These are phyloP conservation scores for Tubulanus polymorphus DNA, from an alignment of 2,888 invertebrate genomes.

Conservation along the genomic window DNA sequence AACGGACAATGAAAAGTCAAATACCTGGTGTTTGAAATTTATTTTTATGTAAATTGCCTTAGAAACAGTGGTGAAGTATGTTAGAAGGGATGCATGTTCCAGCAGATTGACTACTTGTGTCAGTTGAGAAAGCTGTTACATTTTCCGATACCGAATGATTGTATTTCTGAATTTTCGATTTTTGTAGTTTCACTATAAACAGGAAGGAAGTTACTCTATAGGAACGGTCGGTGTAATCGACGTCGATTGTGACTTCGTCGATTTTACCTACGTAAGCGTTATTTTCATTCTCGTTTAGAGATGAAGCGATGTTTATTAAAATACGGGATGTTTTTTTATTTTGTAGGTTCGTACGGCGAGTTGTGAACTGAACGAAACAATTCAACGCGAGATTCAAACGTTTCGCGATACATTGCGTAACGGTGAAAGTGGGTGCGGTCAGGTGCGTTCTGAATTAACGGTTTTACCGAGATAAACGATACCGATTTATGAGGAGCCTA, in stretches of 20 bases:
- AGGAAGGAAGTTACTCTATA: conserved; percentile 90
- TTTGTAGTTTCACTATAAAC: conserved; percentile 77
- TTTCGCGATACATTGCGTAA: conserved; percentile 54
- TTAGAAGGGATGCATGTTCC: neutral
- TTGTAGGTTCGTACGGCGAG: conserved; percentile 77
- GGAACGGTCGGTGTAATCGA: conserved; percentile 94
- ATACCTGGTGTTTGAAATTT: too few species aligned
- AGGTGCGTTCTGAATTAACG: too few species aligned
- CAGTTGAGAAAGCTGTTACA: too few species aligned
- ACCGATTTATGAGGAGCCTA: too few species aligned
- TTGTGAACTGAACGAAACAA: conserved; percentile 53
- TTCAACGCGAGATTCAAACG: conserved; percentile 67
- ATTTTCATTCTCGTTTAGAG: too few species aligned
- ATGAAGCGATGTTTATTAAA: too few species aligned
- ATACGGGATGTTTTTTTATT: too few species aligned
- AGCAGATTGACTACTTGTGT: neutral
- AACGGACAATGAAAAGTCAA: too few species aligned
- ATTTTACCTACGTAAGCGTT: conserved; percentile 88
- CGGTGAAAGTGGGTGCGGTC: conserved; percentile 46
- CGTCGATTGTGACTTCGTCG: conserved; percentile 96
- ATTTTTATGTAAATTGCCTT: too few species aligned
- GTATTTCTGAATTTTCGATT: too few species aligned
- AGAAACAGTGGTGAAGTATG: neutral
- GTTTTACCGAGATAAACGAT: too few species aligned
- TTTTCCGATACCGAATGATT: too few species aligned